A percentile compares a stretch with the other conserved stretches of the same genome.
These are phyloP conservation scores for Xestobium rufovillosum DNA, from an alignment of 2,888 invertebrate genomes.

Conservation along the genomic window DNA sequence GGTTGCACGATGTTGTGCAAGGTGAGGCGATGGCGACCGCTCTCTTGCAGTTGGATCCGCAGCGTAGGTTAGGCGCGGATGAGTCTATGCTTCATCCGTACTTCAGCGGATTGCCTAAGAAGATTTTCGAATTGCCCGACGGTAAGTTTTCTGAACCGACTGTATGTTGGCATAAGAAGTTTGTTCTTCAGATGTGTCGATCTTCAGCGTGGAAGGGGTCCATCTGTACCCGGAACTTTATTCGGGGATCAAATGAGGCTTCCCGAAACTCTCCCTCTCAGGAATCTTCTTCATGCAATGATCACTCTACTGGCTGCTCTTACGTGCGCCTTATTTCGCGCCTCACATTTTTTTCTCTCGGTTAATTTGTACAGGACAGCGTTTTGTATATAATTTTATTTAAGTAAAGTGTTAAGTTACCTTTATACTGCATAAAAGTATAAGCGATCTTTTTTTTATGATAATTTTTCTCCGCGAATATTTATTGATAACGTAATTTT, in stretches of 20 bases:
- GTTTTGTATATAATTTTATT: too few relatives aligned
- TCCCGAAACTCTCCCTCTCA: conserved; percentile 30
- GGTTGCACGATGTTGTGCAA: conserved; percentile 81
- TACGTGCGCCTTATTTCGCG: conserved; percentile 13
- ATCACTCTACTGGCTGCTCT: conserved; percentile 22
- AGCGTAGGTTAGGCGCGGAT: conserved; percentile 77
- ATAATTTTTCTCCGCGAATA: too few relatives aligned
- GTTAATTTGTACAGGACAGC: too few relatives aligned
- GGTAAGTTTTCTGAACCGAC: conserved; percentile 55
- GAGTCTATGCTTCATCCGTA: conserved; percentile 84
- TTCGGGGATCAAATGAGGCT: conserved; percentile 37
- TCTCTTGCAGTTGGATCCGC: conserved; percentile 81
- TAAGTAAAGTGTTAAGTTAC: too few relatives aligned
- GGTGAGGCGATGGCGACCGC: conserved; percentile 83
- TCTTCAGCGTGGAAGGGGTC: conserved; percentile 91
- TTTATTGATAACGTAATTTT: conserved; percentile 25
- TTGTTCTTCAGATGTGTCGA: conserved; percentile 90
- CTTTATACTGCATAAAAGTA: too few relatives aligned
- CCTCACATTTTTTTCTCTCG: conserved; percentile 4
- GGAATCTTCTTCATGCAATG: conserved; percentile 35
- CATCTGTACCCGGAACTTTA: conserved; percentile 75
- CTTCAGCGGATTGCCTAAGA: conserved; percentile 83
- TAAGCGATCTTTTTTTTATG: conserved; percentile 2
- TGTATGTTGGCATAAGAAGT: too few relatives aligned
- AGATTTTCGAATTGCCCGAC: conserved; percentile 85